Conservation (phyloP, 2,888 invertebrate genomes). For the Odontocolon sp. region DNA sequence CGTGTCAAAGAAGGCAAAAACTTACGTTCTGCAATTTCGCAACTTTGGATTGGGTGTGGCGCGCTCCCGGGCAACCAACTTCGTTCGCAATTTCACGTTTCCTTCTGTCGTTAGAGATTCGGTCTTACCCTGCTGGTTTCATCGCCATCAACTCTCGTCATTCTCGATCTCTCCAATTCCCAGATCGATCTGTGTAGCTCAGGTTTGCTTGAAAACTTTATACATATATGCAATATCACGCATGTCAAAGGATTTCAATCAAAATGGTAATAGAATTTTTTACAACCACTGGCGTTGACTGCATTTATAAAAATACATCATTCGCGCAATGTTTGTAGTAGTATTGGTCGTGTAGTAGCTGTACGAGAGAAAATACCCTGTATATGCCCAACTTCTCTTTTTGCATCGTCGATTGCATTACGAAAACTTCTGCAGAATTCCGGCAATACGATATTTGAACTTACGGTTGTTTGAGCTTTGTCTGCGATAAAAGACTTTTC, state of each 20-base stretch:
- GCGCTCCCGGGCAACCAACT: conserved; percentile 28
- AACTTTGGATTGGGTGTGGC: conserved; percentile 6
- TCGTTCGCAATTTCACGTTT: conserved; percentile 32
- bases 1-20: conserved; percentile 39
- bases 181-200: background rate
- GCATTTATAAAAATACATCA: too few species aligned
- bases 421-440: background rate
- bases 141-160: background rate
- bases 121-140: too few species aligned
- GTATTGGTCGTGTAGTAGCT: too few species aligned
- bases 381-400: background rate
- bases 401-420: background rate
- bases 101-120: conserved; percentile 15
- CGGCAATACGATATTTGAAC: conserved; percentile 15
- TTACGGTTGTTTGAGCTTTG: conserved; percentile 10
- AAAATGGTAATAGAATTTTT: background rate
- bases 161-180: background rate
- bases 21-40: conserved; percentile 49
- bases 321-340: too few species aligned
- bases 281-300: too few species aligned
- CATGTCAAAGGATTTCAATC: conserved; percentile 43
- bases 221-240: conserved; percentile 33
- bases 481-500: conserved; percentile 25
- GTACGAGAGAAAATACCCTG: too few species aligned
- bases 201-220: background rate